phyloP scores from a whole-genome alignment of 35 echinoderm and acorn worm species.

The Patiria miniata region DNA sequence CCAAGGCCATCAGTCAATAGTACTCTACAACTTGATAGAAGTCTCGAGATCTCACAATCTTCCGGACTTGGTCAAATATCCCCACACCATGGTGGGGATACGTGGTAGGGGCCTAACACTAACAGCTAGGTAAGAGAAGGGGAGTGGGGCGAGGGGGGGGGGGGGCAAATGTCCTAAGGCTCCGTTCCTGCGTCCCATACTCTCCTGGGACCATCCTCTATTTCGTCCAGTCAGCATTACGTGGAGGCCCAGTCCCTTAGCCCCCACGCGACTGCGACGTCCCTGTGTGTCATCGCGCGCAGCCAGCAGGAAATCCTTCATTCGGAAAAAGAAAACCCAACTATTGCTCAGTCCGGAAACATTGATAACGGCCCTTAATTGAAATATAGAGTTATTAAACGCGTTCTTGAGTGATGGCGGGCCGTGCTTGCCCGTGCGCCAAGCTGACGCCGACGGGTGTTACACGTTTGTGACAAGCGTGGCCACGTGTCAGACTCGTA shows the following conservation, averaged over 20 bases:
- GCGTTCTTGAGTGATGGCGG: conserved; percentile 42
- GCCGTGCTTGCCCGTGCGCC: conserved; percentile 31
- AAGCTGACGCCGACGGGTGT: conserved; percentile 41
- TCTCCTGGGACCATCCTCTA: background rate
- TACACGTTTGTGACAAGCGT: background rate
- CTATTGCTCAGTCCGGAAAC: conserved; percentile 53
- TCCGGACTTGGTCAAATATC: too few relatives aligned
- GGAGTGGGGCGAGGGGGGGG: too few relatives aligned
- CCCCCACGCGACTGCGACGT: conserved; percentile 10
- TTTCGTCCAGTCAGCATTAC: conserved; percentile 25
- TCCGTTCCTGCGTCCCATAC: too few relatives aligned
- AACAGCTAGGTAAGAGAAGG: too few relatives aligned
- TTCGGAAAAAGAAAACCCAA: conserved; percentile 30
- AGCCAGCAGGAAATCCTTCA: conserved; percentile 49
- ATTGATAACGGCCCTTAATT: conserved; percentile 52
- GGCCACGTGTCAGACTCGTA: too few relatives aligned
- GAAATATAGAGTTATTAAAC: conserved; percentile 70
- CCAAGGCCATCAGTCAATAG: too few relatives aligned
- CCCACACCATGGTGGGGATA: too few relatives aligned
- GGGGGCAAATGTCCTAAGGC: too few relatives aligned
- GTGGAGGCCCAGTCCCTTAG: background rate
- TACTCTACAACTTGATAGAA: too few relatives aligned
- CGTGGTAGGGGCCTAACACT: too few relatives aligned
- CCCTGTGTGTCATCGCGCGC: conserved; percentile 33
- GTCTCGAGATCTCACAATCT: too few relatives aligned